phyloP scores from a whole-genome alignment of 2,113 vertebrate species.

The Nothobranchius kuhntae region DNA sequence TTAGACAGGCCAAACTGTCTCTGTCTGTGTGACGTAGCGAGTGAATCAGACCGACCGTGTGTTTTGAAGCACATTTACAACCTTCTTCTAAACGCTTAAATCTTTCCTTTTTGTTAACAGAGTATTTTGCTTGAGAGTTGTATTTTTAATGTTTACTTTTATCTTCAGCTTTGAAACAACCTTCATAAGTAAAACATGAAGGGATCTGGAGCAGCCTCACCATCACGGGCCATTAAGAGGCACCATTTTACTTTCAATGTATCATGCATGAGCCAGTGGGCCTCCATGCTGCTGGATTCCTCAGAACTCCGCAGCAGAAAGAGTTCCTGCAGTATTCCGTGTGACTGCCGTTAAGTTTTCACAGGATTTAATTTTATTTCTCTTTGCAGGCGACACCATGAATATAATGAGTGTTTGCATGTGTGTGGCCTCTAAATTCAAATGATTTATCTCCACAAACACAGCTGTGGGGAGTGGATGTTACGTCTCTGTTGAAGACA shows the following conservation, averaged over 20 bases:
- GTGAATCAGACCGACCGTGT: too few species aligned
- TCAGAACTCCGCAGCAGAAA: constrained; percentile 51
- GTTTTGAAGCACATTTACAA: too few species aligned
- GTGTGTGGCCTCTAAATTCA: constrained; percentile 6
- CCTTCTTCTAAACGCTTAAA: too few species aligned
- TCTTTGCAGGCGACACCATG: constrained; percentile 27
- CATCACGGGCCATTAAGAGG: constrained; percentile 46
- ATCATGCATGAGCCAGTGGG: constrained; percentile 59
- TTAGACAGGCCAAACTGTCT: too few species aligned
- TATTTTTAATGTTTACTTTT: constrained; percentile 15
- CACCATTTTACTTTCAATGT: constrained; percentile 55
- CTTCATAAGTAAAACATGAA: constrained; percentile 64
- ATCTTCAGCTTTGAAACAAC: constrained; percentile 29
- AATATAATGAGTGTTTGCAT: constrained; percentile 6
- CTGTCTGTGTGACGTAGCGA: too few species aligned
- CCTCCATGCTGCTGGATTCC: constrained; percentile 34
- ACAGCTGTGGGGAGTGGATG: neutral
- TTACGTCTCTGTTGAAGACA: constrained; percentile 13
- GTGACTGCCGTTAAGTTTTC: constrained; percentile 66
- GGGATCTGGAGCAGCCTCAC: constrained; percentile 17
- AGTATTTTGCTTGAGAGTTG: neutral
- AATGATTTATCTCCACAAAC: constrained; percentile 10
- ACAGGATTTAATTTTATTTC: constrained; percentile 40
- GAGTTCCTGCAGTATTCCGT: constrained; percentile 51
- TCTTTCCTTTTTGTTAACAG: too few species aligned